Base-by-base conservation (phyloP, 2,888 invertebrate genomes). In the Stenodema calcarata region DNA sequence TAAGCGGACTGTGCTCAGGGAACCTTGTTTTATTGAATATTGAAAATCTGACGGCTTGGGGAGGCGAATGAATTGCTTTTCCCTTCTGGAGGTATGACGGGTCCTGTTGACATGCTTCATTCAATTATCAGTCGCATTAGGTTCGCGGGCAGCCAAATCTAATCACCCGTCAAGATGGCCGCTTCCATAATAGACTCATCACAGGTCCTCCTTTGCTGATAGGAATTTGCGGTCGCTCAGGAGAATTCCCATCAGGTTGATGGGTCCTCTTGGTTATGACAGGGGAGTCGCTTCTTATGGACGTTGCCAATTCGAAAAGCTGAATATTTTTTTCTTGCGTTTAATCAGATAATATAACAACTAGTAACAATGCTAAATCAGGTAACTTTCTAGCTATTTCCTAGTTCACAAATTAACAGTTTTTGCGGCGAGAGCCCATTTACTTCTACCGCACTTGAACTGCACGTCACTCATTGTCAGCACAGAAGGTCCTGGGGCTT, bases 101-200 rank as follows among this genome's bases (percentile, higher is more conserved):
- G 41, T 18, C 35, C 30, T 18, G 80, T 54, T 80, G 80, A 80
- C 80, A 80, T 30, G 80, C 47, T 54, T 50, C 54, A 80, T 80
- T 80, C 80, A 80, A 80, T 80, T 80, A 80, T 50, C 80, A 80
- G n/a, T 80, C n/a, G n/a, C 50, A 80, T 80, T 30, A 54, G 80
- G 54, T 47, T 30, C 80, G 80, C 12, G 80, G 78, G 80, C 18
- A 78, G 47, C 47, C 50, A 80, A 80, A 80, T 80, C 80, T 80
- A 80, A 80, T 80, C 80, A 54, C 28, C 80, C 47, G 50, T 47
- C 80, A 80, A 80, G 80, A 50, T 80, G 80, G 80, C 80, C 27
- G 35, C 27, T 18, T 27, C 47, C 30, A 54, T 80, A 80, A 80
- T 80, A 54, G 47, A 80, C 80, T 54, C 80, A 54, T 54, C 80